Evolutionary conservation across 2,113 vertebrate species (phyloP), one percentile per base, ranked within the genome.

Genomic region (Pygoscelis adeliae): DNA sequence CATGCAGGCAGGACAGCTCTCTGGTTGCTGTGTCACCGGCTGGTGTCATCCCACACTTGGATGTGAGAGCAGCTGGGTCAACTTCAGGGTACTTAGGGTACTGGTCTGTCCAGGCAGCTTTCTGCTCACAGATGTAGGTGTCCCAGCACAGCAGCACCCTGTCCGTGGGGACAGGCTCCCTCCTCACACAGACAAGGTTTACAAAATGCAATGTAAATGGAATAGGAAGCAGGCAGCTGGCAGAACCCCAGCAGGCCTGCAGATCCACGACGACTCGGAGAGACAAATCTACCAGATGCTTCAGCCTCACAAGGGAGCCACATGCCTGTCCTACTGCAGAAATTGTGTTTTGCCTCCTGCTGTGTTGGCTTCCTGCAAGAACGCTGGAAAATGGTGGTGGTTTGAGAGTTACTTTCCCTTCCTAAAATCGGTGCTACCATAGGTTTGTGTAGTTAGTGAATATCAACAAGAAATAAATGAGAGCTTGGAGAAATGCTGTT

Each of bases 401-500:
- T 52, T n/a, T 5, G 89, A 90, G 88, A 90, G 67, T 38, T 61
- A 40, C 34, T 50, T 52, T 56, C 72, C 82, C 65, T 74, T 46
- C 91, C 61, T 25, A 40, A 62, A 66, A 81, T 0, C 6, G 29
- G 87, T 70, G 80, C 80, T 80, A 27, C 91, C 76, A 53, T 19
- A 21, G 81, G n/a, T 81, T 62, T 50, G 83, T 71, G 71, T 40
- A 81, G 83, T 23, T 67, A 49, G 89, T 9, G 78, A 92, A 26
- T 20, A 94, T 34, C 83, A 92, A 59, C 42, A 66, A 29, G 69
- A 53, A 96, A 94, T 87, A 87, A 91, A 96, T 87, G 89, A 95
- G 83, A 93, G 65, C 81, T 36, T 8, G 30, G 87, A 89, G 84
- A 78, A 89, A 83, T 3, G 76, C 83, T 46, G 53, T 27, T 80